Evolutionary conservation across 2,113 vertebrate species (phyloP).

Genomic region (Polypterus bichir): DNA sequence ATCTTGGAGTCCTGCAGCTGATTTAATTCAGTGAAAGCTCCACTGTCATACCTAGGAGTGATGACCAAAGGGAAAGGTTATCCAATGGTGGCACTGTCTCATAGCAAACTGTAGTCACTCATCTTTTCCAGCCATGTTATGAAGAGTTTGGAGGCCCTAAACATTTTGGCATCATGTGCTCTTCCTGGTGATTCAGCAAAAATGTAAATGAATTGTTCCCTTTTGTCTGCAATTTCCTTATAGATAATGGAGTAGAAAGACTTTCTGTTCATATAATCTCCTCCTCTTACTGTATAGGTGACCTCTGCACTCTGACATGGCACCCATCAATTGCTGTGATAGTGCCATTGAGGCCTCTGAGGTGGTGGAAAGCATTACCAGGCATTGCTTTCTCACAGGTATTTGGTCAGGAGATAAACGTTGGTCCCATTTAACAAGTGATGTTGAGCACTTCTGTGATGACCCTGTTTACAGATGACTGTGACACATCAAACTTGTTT

Average conservation of each 20-base stretch:
- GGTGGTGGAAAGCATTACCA: slow-evolving; percentile 1
- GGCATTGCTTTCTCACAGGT: slow-evolving; percentile 5
- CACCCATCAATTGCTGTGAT: slow-evolving; percentile 13
- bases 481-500: slow-evolving; percentile 14
- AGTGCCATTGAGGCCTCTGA: slow-evolving; percentile 9
- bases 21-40: slow-evolving; percentile 1
- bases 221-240: slow-evolving; percentile 10
- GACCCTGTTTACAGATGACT: slow-evolving; percentile 7
- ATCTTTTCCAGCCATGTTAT: slow-evolving; percentile 10
- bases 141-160: slow-evolving; percentile 9
- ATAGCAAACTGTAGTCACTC: slow-evolving; percentile 10
- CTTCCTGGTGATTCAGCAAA: slow-evolving; percentile 15
- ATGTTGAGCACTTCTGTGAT: slow-evolving; percentile 6
- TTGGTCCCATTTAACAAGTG: slow-evolving; percentile 6
- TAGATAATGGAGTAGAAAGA: slow-evolving; percentile 12
- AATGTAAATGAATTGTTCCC: slow-evolving; percentile 9
- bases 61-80: slow-evolving; percentile 14
- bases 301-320: slow-evolving; percentile 10
- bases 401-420: slow-evolving; percentile 9
- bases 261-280: slow-evolving; percentile 15
- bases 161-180: slow-evolving; percentile 13
- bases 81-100: slow-evolving; percentile 3
- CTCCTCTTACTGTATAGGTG: slow-evolving; percentile 12
- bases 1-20: slow-evolving; percentile 1
- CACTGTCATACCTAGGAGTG: slow-evolving; percentile 3